phyloP scores from a whole-genome alignment of 2,888 invertebrate species.

The Conus canariensis region DNA sequence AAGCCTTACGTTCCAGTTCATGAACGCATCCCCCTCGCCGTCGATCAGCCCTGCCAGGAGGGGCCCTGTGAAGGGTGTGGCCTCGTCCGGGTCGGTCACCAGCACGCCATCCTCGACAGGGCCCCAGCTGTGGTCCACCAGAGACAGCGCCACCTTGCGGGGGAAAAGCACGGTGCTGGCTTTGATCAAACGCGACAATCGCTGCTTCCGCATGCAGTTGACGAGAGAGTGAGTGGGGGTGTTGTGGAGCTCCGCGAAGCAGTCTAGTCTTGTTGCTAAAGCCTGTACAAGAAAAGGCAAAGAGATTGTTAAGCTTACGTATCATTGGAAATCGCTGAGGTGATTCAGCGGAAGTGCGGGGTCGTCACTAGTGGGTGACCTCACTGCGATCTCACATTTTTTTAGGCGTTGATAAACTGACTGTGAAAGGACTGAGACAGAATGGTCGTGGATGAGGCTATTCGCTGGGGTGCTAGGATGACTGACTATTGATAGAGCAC shows the following conservation, averaged over 20 bases:
- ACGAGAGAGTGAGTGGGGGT: constrained; percentile 12
- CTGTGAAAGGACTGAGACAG: too few relatives aligned
- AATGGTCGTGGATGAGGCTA: too few relatives aligned
- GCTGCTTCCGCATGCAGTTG: background rate
- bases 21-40: constrained; percentile 15
- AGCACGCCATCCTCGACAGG: constrained; percentile 18
- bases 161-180: constrained; percentile 20
- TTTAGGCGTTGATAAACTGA: too few relatives aligned
- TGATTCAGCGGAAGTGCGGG: too few relatives aligned
- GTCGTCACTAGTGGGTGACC: too few relatives aligned
- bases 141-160: constrained; percentile 5
- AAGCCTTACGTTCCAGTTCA: background rate
- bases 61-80: constrained; percentile 20
- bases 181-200: background rate
- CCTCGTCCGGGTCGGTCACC: background rate
- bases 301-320: too few relatives aligned
- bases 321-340: too few relatives aligned
- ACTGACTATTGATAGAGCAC: too few relatives aligned
- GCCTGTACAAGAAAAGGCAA: background rate
- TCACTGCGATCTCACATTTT: too few relatives aligned
- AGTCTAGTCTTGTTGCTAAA: constrained; percentile 3
- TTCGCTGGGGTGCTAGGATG: too few relatives aligned
- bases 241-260: background rate
- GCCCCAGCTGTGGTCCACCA: constrained; percentile 33
- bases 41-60: constrained; percentile 28